Percentiles rank a stretch among this genome's conserved stretches.
phyloP scores from a whole-genome alignment of 2,888 invertebrate species.

The Hyalella azteca region DNA sequence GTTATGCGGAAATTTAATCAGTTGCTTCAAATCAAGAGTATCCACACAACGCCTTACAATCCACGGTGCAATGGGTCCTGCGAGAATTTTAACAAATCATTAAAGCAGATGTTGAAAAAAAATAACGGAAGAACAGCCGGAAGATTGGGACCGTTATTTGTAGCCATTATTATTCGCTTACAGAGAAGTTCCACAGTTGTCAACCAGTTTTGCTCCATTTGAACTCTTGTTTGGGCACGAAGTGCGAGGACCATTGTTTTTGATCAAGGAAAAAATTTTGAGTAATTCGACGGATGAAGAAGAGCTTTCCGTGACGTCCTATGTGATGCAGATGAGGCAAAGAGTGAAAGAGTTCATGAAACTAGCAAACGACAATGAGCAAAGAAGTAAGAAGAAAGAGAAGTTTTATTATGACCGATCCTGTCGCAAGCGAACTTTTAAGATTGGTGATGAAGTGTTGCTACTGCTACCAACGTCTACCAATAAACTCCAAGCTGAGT shows the following conservation, averaged over 20 bases:
- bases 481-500: background rate
- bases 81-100: background rate
- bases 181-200: background rate
- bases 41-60: conserved; percentile 2
- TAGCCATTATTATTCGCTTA: background rate
- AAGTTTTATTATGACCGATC: background rate
- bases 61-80: background rate
- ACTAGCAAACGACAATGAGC: background rate
- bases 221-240: background rate
- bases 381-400: background rate
- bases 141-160: background rate
- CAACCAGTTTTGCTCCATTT: background rate
- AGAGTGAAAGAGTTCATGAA: background rate
- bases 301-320: background rate
- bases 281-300: background rate
- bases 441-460: background rate
- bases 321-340: background rate
- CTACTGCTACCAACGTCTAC: background rate
- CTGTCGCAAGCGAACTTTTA: background rate
- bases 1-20: background rate
- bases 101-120: conserved; percentile 11
- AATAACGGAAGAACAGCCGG: background rate
- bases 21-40: background rate
- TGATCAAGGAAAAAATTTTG: background rate
- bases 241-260: background rate